Conservation (phyloP, 2,113 vertebrate genomes). For the Ondatra zibethicus region DNA sequence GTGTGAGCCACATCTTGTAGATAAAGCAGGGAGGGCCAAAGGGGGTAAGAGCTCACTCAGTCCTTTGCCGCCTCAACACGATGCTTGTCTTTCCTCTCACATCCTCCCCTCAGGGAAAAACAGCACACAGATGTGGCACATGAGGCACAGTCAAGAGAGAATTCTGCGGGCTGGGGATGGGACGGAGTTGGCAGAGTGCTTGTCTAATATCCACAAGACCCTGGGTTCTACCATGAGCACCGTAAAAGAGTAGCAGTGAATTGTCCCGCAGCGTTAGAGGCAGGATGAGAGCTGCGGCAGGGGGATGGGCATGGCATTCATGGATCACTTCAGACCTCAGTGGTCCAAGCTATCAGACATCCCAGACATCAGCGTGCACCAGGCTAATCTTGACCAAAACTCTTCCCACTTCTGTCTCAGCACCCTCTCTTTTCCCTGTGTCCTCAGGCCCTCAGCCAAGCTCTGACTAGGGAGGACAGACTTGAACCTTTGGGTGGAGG, state of each 20-base stretch:
- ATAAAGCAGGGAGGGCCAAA: constrained; percentile 52
- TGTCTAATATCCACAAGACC: background rate
- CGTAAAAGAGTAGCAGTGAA: background rate
- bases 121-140: background rate
- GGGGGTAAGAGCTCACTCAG: background rate
- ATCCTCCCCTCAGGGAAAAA: background rate
- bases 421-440: background rate
- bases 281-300: background rate
- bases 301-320: background rate
- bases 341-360: background rate
- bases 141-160: too few relatives aligned
- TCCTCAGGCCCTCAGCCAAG: background rate
- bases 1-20: constrained; percentile 70
- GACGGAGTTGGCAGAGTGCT: background rate
- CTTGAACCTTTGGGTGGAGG: background rate
- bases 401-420: background rate
- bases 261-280: background rate
- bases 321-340: background rate
- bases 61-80: background rate
- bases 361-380: background rate
- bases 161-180: background rate
- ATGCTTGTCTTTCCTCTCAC: background rate
- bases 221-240: too few relatives aligned
- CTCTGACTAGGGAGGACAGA: background rate
- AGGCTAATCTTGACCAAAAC: background rate